Evolutionary conservation across 2,888 invertebrate genomes (phyloP).

Genomic region (Leptinotarsa peninsularis): DNA sequence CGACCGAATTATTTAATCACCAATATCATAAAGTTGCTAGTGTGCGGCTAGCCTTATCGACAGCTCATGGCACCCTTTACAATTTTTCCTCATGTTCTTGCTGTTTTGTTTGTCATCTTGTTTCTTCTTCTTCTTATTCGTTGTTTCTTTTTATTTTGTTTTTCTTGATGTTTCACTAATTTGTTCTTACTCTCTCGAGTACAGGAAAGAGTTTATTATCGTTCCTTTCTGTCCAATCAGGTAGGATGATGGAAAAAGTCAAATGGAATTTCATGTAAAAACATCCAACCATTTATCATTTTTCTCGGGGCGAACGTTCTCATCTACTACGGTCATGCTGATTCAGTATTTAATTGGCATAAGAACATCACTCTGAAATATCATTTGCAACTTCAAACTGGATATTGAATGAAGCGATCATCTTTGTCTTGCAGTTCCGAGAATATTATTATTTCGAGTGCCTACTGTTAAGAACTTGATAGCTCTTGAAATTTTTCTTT

Average conservation of each 20-base stretch:
- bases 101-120: no score
- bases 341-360: not conserved
- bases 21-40: no score
- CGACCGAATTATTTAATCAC: no score
- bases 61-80: no score
- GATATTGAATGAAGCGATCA: not conserved
- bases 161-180: no score
- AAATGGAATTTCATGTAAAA: not conserved
- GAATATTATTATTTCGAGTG: not conserved
- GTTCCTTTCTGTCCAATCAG: not conserved
- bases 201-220: not conserved
- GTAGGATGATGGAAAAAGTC: not conserved
- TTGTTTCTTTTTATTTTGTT: no score
- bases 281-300: not conserved
- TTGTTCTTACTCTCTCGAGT: no score
- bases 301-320: not conserved
- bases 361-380: not conserved
- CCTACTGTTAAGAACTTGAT: not conserved
- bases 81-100: no score
- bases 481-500: not conserved
- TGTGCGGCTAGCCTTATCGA: no score
- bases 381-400: not conserved
- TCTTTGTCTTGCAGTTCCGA: not conserved
- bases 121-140: no score
- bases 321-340: not conserved